Base-by-base conservation (phyloP, 2,888 invertebrate species). In the Rotaria magnacalcarata region DNA sequence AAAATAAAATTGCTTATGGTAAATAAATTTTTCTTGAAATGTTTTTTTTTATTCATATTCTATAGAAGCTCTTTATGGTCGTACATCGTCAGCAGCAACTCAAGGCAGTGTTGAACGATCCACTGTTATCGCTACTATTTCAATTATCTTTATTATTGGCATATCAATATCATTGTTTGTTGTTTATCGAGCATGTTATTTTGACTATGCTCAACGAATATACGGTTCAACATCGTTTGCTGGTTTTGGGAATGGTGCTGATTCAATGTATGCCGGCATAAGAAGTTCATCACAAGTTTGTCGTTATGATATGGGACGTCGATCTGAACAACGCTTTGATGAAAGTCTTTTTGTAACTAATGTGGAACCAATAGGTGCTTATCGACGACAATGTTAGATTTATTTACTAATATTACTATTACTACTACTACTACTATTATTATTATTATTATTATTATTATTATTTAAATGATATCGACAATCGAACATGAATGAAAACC, bases 331-430 rank as follows among this genome's bases (percentile, higher is more conserved):
- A n/a, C 80, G 47, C 11, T 80, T 80, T 47, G 80, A 80, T 47
- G 80, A 80, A 47, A 80, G 80, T 80, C 34, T 80, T 47, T 80
- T 80, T 47, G 80, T 47, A 24, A 47, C 19, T 47, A 80, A 80
- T 80, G 80, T 80, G 11, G 80, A 80, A 80, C 80, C 80, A n/a
- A 47, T 80, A 80, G 80, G 80, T 24, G 80, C 80, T 24, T 80
- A 80, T 80, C 43, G 80, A 24, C 80, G 80, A 47, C 80, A 80
- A 47, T 80, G 47, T 80, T 80, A 47, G 24, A 47, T 47, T 3
- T 0, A 67, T 11, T 60, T 60, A 27, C 11, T 60, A 58, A 10
- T 67, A 60, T 60, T 60, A 27, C 27, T 60, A n/a, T 34, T 67
- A 14, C 11, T 67, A 34, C 11, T 67, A 27, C 34, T 67, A 34